Percentiles rank a stretch among this genome's conserved stretches.
Evolutionary conservation across 2,888 invertebrate species (phyloP).

Genomic region (Drosophila kokeensis): DNA sequence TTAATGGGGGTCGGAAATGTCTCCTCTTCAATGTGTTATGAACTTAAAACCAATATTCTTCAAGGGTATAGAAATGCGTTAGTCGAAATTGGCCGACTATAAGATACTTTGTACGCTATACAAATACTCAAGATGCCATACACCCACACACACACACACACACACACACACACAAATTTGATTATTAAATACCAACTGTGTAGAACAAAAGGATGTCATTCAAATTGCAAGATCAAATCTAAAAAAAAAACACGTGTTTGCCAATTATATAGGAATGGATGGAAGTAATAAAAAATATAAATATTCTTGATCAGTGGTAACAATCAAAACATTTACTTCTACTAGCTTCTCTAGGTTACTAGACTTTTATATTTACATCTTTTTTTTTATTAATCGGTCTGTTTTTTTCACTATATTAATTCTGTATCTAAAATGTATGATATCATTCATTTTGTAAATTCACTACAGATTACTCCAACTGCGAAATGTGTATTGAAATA

Average conservation of each 20-base stretch:
- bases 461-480: not conserved
- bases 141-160: not conserved
- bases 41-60: not conserved
- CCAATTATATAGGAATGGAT: not conserved
- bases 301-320: constrained; percentile 6
- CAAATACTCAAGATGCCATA: not conserved
- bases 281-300: not conserved
- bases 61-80: not conserved
- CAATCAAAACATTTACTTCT: not conserved
- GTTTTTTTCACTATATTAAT: not conserved
- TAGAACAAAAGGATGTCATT: constrained; percentile 3
- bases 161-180: not conserved
- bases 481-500: not conserved
- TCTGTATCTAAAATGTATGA: not conserved
- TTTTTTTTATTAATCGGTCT: not conserved
- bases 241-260: constrained; percentile 4
- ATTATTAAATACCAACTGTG: constrained; percentile 7
- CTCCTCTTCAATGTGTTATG: not conserved
- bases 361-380: not conserved
- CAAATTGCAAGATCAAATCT: constrained; percentile 8
- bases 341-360: not conserved
- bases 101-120: not conserved
- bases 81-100: not conserved
- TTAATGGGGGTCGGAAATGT: not conserved
- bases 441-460: not conserved